Evolutionary conservation across 2,888 invertebrate genomes (phyloP).

Genomic region (Gnatocerus cornutus): DNA sequence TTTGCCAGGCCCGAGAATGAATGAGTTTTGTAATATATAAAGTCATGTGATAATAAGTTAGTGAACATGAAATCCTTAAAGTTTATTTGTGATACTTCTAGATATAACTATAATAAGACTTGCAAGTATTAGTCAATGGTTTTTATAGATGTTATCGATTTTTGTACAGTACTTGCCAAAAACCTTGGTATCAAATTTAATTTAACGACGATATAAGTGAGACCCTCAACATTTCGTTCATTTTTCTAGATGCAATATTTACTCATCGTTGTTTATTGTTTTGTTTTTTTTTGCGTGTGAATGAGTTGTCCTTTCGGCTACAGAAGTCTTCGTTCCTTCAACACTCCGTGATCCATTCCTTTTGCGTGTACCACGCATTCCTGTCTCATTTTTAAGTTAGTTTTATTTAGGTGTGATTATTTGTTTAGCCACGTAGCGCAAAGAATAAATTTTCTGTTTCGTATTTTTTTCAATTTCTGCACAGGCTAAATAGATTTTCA

Average conservation of each 20-base stretch:
- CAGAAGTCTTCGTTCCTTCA: conserved; percentile 71
- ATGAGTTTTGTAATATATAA: conserved; percentile 57
- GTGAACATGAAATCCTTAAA: conserved; percentile 65
- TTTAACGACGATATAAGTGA: conserved; percentile 52
- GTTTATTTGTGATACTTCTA: conserved; percentile 66
- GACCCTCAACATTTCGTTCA: conserved; percentile 49
- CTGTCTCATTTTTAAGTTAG: conserved; percentile 47
- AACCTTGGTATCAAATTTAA: conserved; percentile 54
- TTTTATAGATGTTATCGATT: conserved; percentile 54
- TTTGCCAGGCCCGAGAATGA: conserved; percentile 55
- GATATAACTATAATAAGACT: conserved; percentile 59
- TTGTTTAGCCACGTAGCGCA: conserved; percentile 32
- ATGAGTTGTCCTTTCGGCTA: conserved; percentile 66
- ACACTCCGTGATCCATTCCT: conserved; percentile 70
- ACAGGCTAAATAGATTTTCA: conserved; percentile 41
- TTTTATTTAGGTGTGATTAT: conserved; percentile 39
- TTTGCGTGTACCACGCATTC: conserved; percentile 55
- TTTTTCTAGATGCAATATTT: conserved; percentile 57
- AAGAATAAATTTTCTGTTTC: conserved; percentile 18
- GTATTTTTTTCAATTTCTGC: conserved; percentile 22
- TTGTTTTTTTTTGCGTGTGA: conserved; percentile 54
- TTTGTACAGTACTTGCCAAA: conserved; percentile 57
- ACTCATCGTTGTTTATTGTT: conserved; percentile 51
- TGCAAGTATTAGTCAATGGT: conserved; percentile 58
- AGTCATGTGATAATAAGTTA: conserved; percentile 68